Evolutionary conservation across 30 jellyfish, hydroid and myxozoan species (phyloP).

Genomic region (Catostylus mosaicus): DNA sequence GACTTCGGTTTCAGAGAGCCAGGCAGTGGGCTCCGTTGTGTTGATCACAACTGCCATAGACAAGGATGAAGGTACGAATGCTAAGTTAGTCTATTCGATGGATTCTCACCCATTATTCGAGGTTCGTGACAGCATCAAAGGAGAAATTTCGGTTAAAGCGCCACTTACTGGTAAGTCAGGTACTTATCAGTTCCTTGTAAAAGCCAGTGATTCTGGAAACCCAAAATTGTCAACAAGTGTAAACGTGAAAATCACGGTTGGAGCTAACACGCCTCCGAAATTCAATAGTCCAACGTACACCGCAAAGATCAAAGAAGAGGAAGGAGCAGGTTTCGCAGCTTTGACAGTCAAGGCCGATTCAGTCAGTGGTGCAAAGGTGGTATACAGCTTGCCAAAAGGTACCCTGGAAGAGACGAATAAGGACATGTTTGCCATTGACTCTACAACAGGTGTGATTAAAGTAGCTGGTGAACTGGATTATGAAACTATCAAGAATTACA

Average conservation of each 20-base stretch:
- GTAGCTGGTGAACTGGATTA: constrained; percentile 86
- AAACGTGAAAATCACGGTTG: constrained; percentile 76
- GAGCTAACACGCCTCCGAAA: constrained; percentile 79
- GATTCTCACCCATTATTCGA: constrained; percentile 48
- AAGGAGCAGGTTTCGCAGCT: constrained; percentile 70
- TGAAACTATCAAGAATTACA: constrained; percentile 77
- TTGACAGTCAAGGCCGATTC: constrained; percentile 72
- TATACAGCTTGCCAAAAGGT: constrained; percentile 89
- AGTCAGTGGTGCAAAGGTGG: constrained; percentile 46
- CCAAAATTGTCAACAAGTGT: constrained; percentile 45
- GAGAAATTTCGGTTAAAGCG: constrained; percentile 70
- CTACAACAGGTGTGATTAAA: constrained; percentile 77
- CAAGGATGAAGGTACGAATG: constrained; percentile 87
- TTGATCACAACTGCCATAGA: constrained; percentile 90
- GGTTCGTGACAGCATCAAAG: constrained; percentile 73
- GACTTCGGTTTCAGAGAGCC: constrained; percentile 76
- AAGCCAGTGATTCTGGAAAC: constrained; percentile 80
- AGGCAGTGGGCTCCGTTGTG: constrained; percentile 75
- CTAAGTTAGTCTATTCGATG: constrained; percentile 75
- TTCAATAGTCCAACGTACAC: constrained; percentile 60
- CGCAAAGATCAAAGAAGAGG: constrained; percentile 53
- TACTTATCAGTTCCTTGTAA: constrained; percentile 72
- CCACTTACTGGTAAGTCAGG: constrained; percentile 46
- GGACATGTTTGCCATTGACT: constrained; percentile 79
- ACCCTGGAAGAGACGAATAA: constrained; percentile 77